Base-by-base conservation (phyloP, 2,113 vertebrate genomes). In the Halcyon senegalensis region DNA sequence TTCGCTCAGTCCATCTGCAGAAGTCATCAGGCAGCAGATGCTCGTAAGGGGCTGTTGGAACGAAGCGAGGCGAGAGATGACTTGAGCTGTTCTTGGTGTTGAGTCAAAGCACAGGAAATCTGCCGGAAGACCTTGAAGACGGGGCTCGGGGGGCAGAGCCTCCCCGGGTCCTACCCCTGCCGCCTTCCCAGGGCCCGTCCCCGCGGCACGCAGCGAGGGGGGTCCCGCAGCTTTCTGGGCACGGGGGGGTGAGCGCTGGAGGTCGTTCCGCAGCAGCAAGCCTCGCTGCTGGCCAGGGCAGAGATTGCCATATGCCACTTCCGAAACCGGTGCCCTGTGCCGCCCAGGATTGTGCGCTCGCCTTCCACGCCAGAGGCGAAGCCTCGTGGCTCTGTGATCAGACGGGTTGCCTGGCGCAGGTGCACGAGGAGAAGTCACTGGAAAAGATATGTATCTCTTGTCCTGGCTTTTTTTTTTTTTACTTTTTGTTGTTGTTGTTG, bases 1-100 rank as follows among this genome's bases (percentile, higher is more conserved):
- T 90, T 48, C 8, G 4, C 31, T 31, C 25, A 10, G 55, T 15
- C 95, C 95, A 75, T 78, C 94, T 95, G 95, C 72, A 94, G 50
- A 92, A 96, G 6, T 15, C 91, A 68, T 96, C 89, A 87, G 75
- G 53, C 94, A 73, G 94, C 94, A 90, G 92, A 93, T 93, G 94
- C 81, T 96, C 2, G 1, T 4, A 11, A 64, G 84, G 80, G 96
- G 75, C 92, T 48, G 55, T 33, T 72, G 83, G 85, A 48, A 35
- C 33, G 3, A 73, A 31, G 0, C 2, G 80, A 86, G 89, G 94
- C 24, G 83, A 59, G 59, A 67, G 84, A 89, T 81, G 17, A 20
- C 55, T 66, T 2, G 55, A 76, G 92, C 78, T 88, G 43, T 25
- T 73, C 70, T 86, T 5, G 17, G 37, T 15, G 37, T 50, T 16